Conservation (phyloP, 2,888 invertebrate species). For the Drosophila algonquin region DNA sequence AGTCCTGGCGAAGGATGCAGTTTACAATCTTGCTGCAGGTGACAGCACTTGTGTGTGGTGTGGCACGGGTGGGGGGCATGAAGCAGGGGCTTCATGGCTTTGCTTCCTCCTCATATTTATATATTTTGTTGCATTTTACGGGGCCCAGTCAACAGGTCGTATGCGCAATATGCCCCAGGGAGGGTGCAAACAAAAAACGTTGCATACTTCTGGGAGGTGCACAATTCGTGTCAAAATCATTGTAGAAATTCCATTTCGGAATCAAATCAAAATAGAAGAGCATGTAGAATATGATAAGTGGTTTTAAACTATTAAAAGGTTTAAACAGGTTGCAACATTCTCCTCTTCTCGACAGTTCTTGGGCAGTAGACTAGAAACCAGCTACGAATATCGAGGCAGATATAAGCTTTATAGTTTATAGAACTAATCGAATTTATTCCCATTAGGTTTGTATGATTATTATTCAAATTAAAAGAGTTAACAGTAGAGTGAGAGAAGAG, state of each 20-base stretch:
- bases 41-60: slow-evolving; percentile 25
- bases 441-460: too few relatives aligned
- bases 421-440: too few relatives aligned
- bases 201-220: slow-evolving; percentile 37
- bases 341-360: neutral
- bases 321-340: neutral
- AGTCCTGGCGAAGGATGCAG: slow-evolving; percentile 48
- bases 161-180: slow-evolving; percentile 35
- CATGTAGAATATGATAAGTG: neutral
- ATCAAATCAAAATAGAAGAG: too few relatives aligned
- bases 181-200: neutral
- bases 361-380: too few relatives aligned
- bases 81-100: slow-evolving; percentile 13
- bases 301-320: neutral
- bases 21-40: slow-evolving; percentile 75
- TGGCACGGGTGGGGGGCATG: slow-evolving; percentile 18
- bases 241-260: slow-evolving; percentile 13
- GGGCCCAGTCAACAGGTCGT: slow-evolving; percentile 27
- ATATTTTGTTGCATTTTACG: slow-evolving; percentile 53
- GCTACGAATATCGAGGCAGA: neutral
- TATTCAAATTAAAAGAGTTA: too few relatives aligned
- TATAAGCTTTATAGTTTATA: too few relatives aligned
- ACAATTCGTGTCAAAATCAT: neutral
- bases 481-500: too few relatives aligned
- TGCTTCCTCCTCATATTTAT: slow-evolving; percentile 4